Conservation (phyloP, 1,140 invertebrate genomes). For the Fopius arisanus region DNA sequence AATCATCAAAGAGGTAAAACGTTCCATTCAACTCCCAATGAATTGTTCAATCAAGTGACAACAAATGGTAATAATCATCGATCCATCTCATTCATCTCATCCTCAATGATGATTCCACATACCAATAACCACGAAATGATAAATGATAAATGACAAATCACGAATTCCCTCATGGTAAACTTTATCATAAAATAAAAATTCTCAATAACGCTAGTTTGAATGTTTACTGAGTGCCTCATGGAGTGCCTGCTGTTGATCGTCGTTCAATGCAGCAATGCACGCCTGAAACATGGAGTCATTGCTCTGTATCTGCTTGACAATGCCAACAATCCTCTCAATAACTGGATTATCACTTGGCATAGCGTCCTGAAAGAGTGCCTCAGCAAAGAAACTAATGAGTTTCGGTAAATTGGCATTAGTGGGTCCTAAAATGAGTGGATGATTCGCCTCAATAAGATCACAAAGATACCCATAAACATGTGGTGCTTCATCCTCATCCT, state of each 20-base stretch:
- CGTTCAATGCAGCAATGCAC: constrained; percentile 76
- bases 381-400: constrained; percentile 88
- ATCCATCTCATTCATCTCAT: too few species aligned
- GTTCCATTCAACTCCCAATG: too few species aligned
- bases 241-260: constrained; percentile 84
- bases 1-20: not conserved
- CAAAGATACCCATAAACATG: constrained; percentile 96
- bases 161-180: not conserved
- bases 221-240: constrained; percentile 70
- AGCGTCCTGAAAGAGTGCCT: constrained; percentile 85
- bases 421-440: constrained; percentile 83
- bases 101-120: not conserved
- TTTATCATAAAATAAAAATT: constrained; percentile 8
- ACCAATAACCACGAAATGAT: too few species aligned
- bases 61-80: too few species aligned
- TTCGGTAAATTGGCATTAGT: constrained; percentile 89
- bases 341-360: constrained; percentile 74
- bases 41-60: too few species aligned
- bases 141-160: not conserved
- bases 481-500: constrained; percentile 94
- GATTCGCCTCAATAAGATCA: constrained; percentile 92
- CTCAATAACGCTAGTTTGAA: constrained; percentile 42
- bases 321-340: constrained; percentile 73
- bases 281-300: constrained; percentile 86
- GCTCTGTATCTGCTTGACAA: constrained; percentile 80